A percentile compares a stretch with the other conserved stretches of the same genome.
Conservation (phyloP, 53 echinoderm and acorn worm species). For the Echinarachnius parma region DNA sequence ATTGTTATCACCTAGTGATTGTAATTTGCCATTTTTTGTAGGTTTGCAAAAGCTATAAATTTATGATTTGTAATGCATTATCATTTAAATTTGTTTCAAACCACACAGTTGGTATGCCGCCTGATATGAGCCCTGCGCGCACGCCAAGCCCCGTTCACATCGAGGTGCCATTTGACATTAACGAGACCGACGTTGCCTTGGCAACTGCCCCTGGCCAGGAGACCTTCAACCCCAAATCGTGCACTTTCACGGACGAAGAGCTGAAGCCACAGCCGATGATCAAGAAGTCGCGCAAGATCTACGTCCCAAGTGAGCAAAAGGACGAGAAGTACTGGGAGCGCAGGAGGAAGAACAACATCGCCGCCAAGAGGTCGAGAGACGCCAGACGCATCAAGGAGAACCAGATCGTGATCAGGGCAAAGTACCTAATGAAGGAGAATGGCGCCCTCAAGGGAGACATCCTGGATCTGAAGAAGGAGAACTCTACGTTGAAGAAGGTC, state of each 20-base stretch:
- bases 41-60: no score
- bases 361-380: slow-evolving; percentile 93
- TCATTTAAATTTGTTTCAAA: no score
- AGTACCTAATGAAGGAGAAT: slow-evolving; percentile 83
- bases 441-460: slow-evolving; percentile 64
- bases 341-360: slow-evolving; percentile 88
- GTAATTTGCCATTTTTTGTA: no score
- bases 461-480: slow-evolving; percentile 78
- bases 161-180: slow-evolving; percentile 61
- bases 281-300: slow-evolving; percentile 91
- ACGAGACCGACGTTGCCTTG: slow-evolving; percentile 75
- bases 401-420: slow-evolving; percentile 85
- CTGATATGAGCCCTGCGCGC: slow-evolving; percentile 36
- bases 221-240: slow-evolving; percentile 70
- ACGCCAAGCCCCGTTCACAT: slow-evolving; percentile 56
- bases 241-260: slow-evolving; percentile 80
- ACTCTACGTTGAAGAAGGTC: slow-evolving; percentile 64
- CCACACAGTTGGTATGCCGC: slow-evolving; percentile 26
- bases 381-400: slow-evolving; percentile 94
- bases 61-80: no score
- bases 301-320: slow-evolving; percentile 79
- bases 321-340: slow-evolving; percentile 98
- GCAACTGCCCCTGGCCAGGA: slow-evolving; percentile 86
- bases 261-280: slow-evolving; percentile 99
- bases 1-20: no score